phyloP scores from a whole-genome alignment of 2,113 vertebrate genomes.

The Dasyornis broadbenti region DNA sequence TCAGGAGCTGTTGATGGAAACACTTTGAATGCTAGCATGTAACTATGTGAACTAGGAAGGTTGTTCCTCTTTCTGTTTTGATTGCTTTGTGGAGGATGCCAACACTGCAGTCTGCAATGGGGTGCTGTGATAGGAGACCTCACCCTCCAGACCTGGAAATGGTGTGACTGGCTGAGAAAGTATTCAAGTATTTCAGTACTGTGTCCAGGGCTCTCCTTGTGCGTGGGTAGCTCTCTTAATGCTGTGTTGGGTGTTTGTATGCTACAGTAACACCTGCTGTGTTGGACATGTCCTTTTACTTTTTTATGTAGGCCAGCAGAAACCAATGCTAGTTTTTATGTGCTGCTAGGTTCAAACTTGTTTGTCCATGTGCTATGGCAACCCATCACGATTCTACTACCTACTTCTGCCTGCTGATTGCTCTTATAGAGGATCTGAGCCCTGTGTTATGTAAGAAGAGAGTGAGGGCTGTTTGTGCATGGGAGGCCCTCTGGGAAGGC shows the following conservation, averaged over 20 bases:
- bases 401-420: background rate
- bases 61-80: background rate
- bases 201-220: background rate
- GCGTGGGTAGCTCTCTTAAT: background rate
- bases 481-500: background rate
- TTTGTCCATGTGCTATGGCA: background rate
- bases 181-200: background rate
- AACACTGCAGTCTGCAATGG: fast-evolving
- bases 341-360: background rate
- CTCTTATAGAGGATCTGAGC: background rate
- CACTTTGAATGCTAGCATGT: background rate
- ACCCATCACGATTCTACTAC: background rate
- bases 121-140: background rate
- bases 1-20: conserved; percentile 17
- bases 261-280: background rate
- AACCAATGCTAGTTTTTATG: background rate
- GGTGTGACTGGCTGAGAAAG: background rate
- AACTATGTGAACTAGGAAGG: background rate
- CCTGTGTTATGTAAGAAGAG: background rate
- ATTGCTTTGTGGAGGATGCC: background rate
- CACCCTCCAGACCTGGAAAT: background rate
- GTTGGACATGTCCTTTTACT: background rate
- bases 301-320: background rate
- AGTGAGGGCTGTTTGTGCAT: background rate
- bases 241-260: background rate